Base-by-base conservation (phyloP, 2,113 vertebrate genomes). In the Poicephalus meyeri region DNA sequence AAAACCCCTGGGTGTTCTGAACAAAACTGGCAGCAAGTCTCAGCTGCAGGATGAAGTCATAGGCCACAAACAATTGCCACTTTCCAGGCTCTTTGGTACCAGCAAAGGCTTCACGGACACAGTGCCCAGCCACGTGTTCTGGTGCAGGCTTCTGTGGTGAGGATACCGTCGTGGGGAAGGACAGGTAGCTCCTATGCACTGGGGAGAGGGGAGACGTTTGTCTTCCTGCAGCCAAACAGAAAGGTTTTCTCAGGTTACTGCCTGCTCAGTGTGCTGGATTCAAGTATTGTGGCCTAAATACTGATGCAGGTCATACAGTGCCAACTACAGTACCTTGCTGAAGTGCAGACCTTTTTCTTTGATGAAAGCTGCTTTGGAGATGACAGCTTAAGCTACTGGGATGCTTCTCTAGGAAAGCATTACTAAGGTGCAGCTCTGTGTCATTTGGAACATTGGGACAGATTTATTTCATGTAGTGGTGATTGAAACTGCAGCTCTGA, bases 11-110 rank as follows among this genome's bases (percentile, higher is more conserved):
- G 55, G 82, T 78, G 93, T 86, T 91, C 42, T 66, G 37, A 90
- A 90, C 76, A 94, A 74, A 91, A 47, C 60, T 84, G 88, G 68
- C 79, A 26, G 24, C 3, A 9, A 83, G 55, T 73, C 49, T 55
- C 82, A 88, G 88, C 14, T 42, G 74, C 60, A 10, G 64, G 71
- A 49, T 55, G 63, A 53, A 89, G 91, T 68, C 74, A 66, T 11
- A 76, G 81, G 88, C 94, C 88, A 47, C 37, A 80, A 94, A 80
- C 95, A 96, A 86, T 88, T 60, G 82, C 76, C 3, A 17, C 76
- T 93, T 86, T 89, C 74, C 91, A 91, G 91, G 94, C 93, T 73
- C 46, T 2, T 41, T 23, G 78, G 73, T 95, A 93, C 84, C 94
- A 94, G 89, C 69, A 24, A 60, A 52, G 7, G 66, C 91, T 63